These are phyloP conservation scores for Micoletzkya japonica DNA, from an alignment of 2,888 invertebrate genomes.

Conservation along the genomic window DNA sequence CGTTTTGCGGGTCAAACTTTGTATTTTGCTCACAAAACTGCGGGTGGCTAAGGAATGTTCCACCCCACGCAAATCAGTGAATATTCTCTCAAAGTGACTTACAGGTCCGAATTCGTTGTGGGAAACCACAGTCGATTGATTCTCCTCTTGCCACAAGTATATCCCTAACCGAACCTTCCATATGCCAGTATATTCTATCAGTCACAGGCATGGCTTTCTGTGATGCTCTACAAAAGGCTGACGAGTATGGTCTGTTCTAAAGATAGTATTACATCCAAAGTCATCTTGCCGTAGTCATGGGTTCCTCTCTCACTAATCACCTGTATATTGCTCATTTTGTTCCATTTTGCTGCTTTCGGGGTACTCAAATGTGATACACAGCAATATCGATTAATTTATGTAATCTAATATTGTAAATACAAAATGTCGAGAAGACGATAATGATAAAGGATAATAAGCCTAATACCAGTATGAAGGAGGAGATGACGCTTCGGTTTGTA, in stretches of 20 bases:
- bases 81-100: not conserved
- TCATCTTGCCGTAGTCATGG: no score
- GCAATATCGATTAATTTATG: not conserved
- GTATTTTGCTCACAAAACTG: no score
- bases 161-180: slow-evolving; percentile 75
- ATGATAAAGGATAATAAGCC: no score
- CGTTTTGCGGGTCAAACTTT: no score
- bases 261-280: no score
- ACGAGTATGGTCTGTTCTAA: slow-evolving; percentile 33
- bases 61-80: not conserved
- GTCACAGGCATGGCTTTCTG: slow-evolving; percentile 75
- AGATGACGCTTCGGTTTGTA: not conserved
- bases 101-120: slow-evolving; percentile 13
- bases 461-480: slow-evolving; percentile 18
- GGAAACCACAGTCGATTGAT: no score
- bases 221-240: slow-evolving; percentile 36
- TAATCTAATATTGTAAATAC: no score
- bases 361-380: not conserved
- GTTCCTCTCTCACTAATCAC: no score
- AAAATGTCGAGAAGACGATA: no score
- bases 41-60: no score
- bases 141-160: not conserved
- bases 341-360: no score
- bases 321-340: no score
- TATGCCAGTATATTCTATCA: slow-evolving; percentile 88